Evolutionary conservation across 2,113 vertebrate species (phyloP).

Genomic region (Mesocricetus auratus): DNA sequence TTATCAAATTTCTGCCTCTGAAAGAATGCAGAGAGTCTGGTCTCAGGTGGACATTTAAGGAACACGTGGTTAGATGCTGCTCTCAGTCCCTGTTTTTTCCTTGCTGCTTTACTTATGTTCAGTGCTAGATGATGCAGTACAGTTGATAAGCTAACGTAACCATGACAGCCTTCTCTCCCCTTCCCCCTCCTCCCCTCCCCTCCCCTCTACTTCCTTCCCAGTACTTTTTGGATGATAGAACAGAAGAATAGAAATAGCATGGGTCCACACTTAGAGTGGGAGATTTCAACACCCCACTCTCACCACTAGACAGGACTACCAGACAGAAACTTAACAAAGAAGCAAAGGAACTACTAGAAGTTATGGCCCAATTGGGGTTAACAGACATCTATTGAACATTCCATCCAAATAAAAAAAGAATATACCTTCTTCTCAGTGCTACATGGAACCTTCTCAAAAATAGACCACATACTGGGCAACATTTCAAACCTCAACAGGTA

Average conservation of each 20-base stretch:
- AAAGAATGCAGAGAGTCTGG: conserved; percentile 10
- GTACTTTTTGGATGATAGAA: background rate
- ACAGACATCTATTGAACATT: no score
- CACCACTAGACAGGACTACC: no score
- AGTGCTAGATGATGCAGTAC: background rate
- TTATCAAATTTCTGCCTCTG: background rate
- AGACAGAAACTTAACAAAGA: no score
- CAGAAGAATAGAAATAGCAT: background rate
- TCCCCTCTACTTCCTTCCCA: background rate
- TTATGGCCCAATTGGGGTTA: no score
- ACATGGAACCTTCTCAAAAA: no score
- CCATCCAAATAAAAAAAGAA: no score
- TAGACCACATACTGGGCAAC: no score
- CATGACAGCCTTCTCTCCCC: background rate
- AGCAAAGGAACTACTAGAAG: no score
- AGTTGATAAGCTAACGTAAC: background rate
- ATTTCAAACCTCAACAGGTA: no score
- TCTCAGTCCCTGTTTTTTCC: conserved; percentile 21
- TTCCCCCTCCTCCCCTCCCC: background rate
- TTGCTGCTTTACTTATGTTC: background rate
- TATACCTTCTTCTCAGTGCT: no score
- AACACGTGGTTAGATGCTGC: background rate
- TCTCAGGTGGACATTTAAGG: background rate
- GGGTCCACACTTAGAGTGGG: no score
- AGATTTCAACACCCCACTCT: no score